Evolutionary conservation across 2,888 invertebrate species (phyloP), one percentile per base, ranked within the genome.

Genomic region (Entomobrya multifasciata): DNA sequence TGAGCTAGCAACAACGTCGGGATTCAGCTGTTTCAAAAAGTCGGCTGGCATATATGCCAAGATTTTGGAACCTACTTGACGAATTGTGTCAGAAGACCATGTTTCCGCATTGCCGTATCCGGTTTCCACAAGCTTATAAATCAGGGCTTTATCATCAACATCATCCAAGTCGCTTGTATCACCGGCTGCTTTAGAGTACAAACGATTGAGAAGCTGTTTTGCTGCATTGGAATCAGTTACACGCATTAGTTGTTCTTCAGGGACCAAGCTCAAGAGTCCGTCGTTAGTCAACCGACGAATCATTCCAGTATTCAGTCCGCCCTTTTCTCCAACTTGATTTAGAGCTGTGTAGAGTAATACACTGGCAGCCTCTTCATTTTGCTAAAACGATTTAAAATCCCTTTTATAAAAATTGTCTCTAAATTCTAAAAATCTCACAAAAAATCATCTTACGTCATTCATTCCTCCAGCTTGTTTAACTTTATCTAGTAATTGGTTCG

Each of bases 201-300:
- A 22, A 6, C 77, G 70, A 22, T 85, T 85, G 17, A 88, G 72
- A 87, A 90, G 70, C 17, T 47, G 55, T 60, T 87, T 85, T 0
- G 90, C 90, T 15, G 90, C 90, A 30, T 67, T 67, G 0, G 84
- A 44, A 62, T 90, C 90, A 6, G 86, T 90, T 22, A 90, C 89
- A 65, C 89, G 90, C 90, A 90, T 90, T 15, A 90, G 84, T 55
- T 90, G 89, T 57, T 90, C 90, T 52, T 90, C 90, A 1, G 90
- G 90, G 6, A 90, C 90, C 5, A 89, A 76, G 55, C 84, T 76
- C 11, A 90, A 70, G 2, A 90, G 88, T 15, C 88, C 84, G 3
- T 89, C 88, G 13, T 27, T 65, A 8, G 84, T 55, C n/a, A 90
- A 65, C 5, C 79, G 41, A 44, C 86, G 70, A 47, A 90, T 76